Evolutionary conservation across 2,797 vertebrate species (phyloP).

Genomic region (Bucorvus abyssinicus): DNA sequence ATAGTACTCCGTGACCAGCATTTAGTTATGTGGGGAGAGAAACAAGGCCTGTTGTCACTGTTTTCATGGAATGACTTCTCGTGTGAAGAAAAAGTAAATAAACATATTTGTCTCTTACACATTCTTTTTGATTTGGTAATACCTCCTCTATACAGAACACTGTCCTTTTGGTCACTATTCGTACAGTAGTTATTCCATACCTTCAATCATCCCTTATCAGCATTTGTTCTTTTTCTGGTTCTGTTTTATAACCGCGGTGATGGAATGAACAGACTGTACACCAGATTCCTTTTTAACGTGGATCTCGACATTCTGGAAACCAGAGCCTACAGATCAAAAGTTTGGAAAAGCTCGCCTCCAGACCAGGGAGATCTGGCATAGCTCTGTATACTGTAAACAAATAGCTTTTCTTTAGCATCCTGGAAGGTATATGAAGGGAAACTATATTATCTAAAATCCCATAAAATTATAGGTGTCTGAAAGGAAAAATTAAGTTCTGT

Average conservation of each 20-base stretch:
- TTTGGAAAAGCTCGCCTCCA: conserved; percentile 11
- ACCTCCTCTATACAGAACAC: background rate
- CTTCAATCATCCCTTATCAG: background rate
- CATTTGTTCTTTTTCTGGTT: background rate
- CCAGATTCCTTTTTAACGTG: background rate
- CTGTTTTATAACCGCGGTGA: background rate
- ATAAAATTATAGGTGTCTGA: background rate
- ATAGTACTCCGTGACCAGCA: accelerated
- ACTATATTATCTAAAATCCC: background rate
- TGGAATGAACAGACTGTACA: background rate
- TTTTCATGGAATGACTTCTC: background rate
- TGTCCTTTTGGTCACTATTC: background rate
- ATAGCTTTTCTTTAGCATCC: background rate
- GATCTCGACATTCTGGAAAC: conserved; percentile 7
- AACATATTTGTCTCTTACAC: background rate
- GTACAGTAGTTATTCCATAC: background rate
- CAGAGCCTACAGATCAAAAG: conserved; percentile 36
- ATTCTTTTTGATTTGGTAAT: background rate
- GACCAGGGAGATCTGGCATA: background rate
- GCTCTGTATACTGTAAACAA: background rate
- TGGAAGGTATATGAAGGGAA: background rate
- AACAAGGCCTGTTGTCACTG: background rate
- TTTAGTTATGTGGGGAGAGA: background rate
- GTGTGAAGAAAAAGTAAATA: background rate
- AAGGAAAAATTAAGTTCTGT: background rate